Conservation (phyloP, 1,140 invertebrate genomes). For the Drosophila equinoxialis region DNA sequence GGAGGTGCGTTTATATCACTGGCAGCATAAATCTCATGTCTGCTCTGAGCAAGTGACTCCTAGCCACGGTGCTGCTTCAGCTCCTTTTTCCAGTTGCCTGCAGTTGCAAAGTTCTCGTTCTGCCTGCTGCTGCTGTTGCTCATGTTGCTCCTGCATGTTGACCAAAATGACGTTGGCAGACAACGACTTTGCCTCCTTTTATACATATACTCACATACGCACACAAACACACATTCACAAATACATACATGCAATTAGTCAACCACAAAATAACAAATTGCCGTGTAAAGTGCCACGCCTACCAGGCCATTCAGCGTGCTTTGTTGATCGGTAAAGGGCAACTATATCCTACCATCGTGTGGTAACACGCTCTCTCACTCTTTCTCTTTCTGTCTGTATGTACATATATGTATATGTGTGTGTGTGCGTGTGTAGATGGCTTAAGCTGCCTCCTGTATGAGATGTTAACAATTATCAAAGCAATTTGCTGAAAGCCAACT, state of each 20-base stretch:
- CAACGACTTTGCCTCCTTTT: slow-evolving; percentile 28
- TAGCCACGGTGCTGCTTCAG: slow-evolving; percentile 18
- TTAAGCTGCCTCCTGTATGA: slow-evolving; percentile 44
- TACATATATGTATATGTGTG: too few relatives aligned
- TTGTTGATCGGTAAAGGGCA: slow-evolving; percentile 24
- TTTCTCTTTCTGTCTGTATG: neutral
- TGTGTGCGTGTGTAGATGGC: neutral
- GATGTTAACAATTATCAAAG: slow-evolving; percentile 70
- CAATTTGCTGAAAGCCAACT: slow-evolving; percentile 51
- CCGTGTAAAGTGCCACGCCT: slow-evolving; percentile 72
- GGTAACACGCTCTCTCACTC: neutral
- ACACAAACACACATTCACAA: neutral
- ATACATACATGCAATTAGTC: slow-evolving; percentile 73
- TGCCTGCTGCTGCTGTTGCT: slow-evolving; percentile 30
- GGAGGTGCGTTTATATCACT: slow-evolving; percentile 36
- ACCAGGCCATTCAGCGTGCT: neutral
- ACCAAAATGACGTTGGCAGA: slow-evolving; percentile 46
- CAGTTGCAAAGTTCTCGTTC: slow-evolving; percentile 3
- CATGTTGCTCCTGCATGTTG: slow-evolving; percentile 46
- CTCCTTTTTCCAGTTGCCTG: slow-evolving; percentile 7
- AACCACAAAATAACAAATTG: slow-evolving; percentile 74
- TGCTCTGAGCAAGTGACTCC: slow-evolving; percentile 58
- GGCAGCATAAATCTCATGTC: slow-evolving; percentile 70
- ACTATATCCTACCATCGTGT: neutral
- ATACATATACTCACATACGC: slow-evolving; percentile 1